Evolutionary conservation across 2,797 vertebrate species (phyloP).

Genomic region (Tauraco hartlaubi): DNA sequence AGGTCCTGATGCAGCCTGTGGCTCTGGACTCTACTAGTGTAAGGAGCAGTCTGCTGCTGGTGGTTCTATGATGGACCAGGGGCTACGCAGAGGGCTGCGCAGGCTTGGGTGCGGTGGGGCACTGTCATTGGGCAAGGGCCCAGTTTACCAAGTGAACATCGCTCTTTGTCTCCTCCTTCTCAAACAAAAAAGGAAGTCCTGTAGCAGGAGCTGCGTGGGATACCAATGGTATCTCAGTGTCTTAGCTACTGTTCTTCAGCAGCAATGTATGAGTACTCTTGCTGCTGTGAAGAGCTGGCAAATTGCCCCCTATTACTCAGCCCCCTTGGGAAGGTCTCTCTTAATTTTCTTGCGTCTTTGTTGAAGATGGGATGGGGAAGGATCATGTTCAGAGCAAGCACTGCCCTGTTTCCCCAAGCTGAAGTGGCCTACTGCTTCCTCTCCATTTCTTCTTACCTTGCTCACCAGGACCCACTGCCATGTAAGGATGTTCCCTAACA

Average conservation of each 20-base stretch:
- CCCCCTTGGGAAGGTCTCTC: neutral
- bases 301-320: neutral
- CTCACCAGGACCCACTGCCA: neutral
- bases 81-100: neutral
- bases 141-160: neutral
- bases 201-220: neutral
- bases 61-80: neutral
- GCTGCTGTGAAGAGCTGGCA: neutral
- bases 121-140: neutral
- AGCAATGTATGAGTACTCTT: neutral
- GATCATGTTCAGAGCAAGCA: neutral
- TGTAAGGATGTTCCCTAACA: neutral
- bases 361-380: neutral
- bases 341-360: neutral
- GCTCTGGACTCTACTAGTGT: neutral
- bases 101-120: no score
- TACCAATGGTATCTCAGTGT: neutral
- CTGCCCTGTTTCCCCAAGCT: neutral
- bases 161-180: neutral
- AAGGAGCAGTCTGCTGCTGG: neutral
- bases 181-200: neutral
- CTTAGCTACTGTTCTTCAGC: neutral
- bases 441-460: neutral
- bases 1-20: neutral
- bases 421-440: neutral